Conservation (phyloP, 2,113 vertebrate species). For the Chlorocebus sabaeus region DNA sequence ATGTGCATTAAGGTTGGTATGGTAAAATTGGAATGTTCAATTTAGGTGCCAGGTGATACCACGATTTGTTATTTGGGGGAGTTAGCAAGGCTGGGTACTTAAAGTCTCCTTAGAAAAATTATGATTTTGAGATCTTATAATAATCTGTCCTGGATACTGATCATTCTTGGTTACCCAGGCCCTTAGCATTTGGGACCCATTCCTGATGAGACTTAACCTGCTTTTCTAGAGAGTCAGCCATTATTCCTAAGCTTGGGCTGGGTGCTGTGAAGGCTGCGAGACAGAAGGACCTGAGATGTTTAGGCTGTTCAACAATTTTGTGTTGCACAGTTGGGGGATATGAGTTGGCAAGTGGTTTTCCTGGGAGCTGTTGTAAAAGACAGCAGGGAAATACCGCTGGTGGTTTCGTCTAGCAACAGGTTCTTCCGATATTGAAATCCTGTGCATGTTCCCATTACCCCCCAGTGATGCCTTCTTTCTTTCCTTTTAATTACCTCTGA, state of each 20-base stretch:
- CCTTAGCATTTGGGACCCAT: background rate
- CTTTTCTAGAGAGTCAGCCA: background rate
- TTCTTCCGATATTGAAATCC: background rate
- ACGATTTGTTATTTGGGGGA: slow-evolving; percentile 4
- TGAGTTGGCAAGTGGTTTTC: background rate
- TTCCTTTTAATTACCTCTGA: background rate
- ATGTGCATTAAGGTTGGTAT: background rate
- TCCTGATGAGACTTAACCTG: background rate
- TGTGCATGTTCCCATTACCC: background rate
- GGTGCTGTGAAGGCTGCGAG: background rate
- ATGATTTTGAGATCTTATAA: slow-evolving; percentile 20
- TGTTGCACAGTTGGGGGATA: background rate
- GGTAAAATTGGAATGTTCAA: background rate
- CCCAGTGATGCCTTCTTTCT: background rate
- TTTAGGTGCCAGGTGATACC: background rate
- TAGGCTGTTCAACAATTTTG: background rate
- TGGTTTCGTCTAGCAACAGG: slow-evolving; percentile 7
- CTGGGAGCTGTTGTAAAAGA: background rate
- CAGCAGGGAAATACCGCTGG: background rate
- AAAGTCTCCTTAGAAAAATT: background rate
- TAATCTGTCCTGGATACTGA: background rate
- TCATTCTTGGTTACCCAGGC: background rate
- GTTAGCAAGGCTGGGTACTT: background rate
- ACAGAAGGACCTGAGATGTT: background rate
- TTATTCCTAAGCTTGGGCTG: background rate